Base-by-base conservation (phyloP, 1,140 invertebrate species). In the Phymastichus coffea region DNA sequence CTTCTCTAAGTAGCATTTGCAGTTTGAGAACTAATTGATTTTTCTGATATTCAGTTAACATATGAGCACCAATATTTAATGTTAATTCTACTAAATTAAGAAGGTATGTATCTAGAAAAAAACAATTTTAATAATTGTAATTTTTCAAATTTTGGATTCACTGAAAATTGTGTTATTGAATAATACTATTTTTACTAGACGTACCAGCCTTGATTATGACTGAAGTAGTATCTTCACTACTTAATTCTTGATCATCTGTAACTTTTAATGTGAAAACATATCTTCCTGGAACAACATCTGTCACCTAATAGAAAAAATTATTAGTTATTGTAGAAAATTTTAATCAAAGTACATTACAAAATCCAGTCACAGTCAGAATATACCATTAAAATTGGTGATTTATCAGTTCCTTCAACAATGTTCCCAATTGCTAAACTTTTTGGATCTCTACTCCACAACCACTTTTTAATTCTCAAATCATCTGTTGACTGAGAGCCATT, bases 241-340 rank as follows among this genome's bases (percentile, higher is more conserved):
- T 87, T 12, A 91, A 78, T 2, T 94, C 94, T 77, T 97, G 93
- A 56, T 91, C 90, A 78, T 98, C 95, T 37, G 83, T 88, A 4
- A 97, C 94, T 56, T 88, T 93, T 26, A 97, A 78, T 67, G 87
- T 88, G 69, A 96, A 98, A 1, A 93, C 85, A 68, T 97, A 98
- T 63, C 87, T 84, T 0, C 95, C 94, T 7, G 90, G 85, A 57
- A 94, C 87, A 23, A 97, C 80, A 73, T 95, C 88, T 40, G 88
- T 89, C 26, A 95, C 72, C 88, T 93, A 75, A 47, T 68, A 71
- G 59, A 57, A 46, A 57, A 14, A 47, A 35, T 15, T 58, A 38
- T 38, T 17, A 15, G 38, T 38, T 33, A 33, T 53, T 37, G 35
- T 12, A 19, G 35, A 44, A 33, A 40, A 20, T 41, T 41, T 41